Evolutionary conservation across 2,797 vertebrate species (phyloP).

Genomic region (Capromys pilorides): DNA sequence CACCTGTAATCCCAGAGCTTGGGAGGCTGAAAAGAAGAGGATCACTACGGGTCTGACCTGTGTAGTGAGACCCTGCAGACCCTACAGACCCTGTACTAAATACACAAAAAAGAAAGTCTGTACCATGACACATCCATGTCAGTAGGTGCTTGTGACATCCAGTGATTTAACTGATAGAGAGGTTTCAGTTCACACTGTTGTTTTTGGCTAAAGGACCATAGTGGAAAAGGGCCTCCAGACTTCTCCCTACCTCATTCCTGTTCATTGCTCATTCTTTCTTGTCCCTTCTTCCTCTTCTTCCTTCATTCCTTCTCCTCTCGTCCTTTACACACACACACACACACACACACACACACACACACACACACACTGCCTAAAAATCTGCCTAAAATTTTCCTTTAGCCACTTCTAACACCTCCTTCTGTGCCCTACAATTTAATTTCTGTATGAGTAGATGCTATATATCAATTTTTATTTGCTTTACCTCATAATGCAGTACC

Average conservation of each 20-base stretch:
- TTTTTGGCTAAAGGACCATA: not conserved
- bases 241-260: not conserved
- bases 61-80: no score
- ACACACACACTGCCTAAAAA: not conserved
- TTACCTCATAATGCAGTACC: not conserved
- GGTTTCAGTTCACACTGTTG: not conserved
- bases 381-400: not conserved
- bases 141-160: not conserved
- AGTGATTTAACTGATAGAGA: not conserved
- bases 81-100: no score
- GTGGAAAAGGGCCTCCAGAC: not conserved
- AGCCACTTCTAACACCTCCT: not conserved
- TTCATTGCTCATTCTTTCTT: not conserved
- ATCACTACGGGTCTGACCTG: no score
- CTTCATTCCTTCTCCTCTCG: not conserved
- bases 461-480: not conserved
- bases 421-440: not conserved
- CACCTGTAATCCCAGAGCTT: no score
- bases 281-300: not conserved
- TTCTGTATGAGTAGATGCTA: not conserved
- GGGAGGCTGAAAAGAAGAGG: no score
- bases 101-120: not conserved
- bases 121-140: not conserved
- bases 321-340: not conserved
- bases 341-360: not conserved